A percentile compares a stretch with the other conserved stretches of the same genome.
phyloP scores from a whole-genome alignment of 2,797 vertebrate species.

The Cuniculus paca region DNA sequence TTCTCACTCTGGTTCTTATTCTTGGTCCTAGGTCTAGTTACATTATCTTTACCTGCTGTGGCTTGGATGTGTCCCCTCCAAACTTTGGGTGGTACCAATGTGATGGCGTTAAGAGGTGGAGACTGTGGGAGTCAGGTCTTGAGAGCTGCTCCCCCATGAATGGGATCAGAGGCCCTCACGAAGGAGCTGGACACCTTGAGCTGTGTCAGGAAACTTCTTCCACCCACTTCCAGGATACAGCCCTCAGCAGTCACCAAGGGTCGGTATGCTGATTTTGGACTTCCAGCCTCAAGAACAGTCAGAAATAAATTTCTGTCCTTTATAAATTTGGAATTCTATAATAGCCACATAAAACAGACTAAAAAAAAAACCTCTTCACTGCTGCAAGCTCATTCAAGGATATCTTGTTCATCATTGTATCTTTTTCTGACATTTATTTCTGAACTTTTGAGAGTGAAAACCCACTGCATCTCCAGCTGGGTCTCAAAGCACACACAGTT shows the following conservation, averaged over 20 bases:
- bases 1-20: not conserved
- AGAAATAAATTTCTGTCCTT: not conserved
- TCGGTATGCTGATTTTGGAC: not conserved
- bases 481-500: not conserved
- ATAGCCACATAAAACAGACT: no score
- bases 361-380: not conserved
- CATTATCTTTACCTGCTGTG: not conserved
- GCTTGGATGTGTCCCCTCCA: not conserved
- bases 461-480: slow-evolving; percentile 25
- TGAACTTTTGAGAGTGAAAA: slow-evolving; percentile 32
- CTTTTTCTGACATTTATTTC: slow-evolving; percentile 13
- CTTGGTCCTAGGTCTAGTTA: not conserved
- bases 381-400: not conserved
- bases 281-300: not conserved
- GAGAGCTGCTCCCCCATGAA: not conserved
- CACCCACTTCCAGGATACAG: not conserved
- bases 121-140: not conserved
- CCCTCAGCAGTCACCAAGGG: not conserved
- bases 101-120: not conserved
- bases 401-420: not conserved
- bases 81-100: not conserved
- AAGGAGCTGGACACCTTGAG: not conserved
- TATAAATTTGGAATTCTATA: not conserved
- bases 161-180: not conserved
- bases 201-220: not conserved